These are phyloP conservation scores for Odocoileus virginianus DNA, from an alignment of 2,113 vertebrate genomes.

Conservation along the genomic window DNA sequence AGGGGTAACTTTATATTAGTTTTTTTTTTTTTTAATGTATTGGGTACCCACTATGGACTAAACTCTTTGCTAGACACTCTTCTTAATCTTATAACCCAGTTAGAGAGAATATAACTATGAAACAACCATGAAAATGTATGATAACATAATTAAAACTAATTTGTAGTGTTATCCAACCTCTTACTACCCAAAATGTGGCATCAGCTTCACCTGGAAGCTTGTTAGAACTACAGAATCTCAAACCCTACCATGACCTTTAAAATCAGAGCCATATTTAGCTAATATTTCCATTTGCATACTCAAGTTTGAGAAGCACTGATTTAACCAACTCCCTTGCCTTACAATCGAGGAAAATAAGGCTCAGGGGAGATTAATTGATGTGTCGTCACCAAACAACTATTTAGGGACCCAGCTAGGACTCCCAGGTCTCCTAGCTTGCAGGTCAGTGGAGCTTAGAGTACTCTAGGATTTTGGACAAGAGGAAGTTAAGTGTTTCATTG, in stretches of 20 bases:
- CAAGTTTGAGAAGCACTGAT: constrained; percentile 33
- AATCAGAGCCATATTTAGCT: constrained; percentile 1
- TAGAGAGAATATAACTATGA: neutral
- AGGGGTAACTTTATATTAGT: neutral
- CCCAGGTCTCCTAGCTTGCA: neutral
- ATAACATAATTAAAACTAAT: neutral
- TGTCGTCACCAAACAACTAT: constrained; percentile 21
- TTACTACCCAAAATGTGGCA: neutral
- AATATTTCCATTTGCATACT: neutral
- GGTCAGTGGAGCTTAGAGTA: neutral
- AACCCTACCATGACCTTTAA: neutral
- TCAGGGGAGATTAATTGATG: constrained; percentile 1
- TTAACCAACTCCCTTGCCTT: constrained; percentile 30
- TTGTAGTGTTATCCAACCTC: neutral
- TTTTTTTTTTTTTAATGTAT: neutral
- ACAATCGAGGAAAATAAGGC: constrained; percentile 34
- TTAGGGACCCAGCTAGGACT: constrained; percentile 46
- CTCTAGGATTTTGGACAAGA: constrained; percentile 50
- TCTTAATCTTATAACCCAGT: neutral
- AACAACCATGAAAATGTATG: neutral
- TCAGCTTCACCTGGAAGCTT: neutral
- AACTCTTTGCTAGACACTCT: neutral
- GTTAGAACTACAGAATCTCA: neutral
- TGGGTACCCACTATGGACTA: neutral
- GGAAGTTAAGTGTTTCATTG: constrained; percentile 53